Conservation (phyloP, 2,888 invertebrate species). For the Agelastica alni region DNA sequence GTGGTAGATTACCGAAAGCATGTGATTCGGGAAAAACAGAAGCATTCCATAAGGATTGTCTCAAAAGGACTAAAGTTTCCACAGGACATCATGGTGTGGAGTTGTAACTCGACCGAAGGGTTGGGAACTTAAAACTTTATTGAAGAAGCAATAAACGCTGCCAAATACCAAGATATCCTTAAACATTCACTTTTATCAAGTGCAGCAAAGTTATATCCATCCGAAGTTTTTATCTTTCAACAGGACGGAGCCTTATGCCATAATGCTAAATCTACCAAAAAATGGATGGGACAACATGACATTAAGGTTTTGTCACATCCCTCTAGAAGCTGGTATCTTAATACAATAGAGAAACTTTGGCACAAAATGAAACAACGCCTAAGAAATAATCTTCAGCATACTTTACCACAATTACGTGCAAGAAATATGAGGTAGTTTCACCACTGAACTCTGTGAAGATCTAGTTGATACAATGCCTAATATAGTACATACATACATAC, state of each 20-base stretch:
- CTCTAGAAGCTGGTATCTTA: background rate
- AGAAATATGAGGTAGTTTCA: background rate
- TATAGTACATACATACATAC: too few species aligned
- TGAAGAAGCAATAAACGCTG: background rate
- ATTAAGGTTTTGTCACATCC: too few species aligned
- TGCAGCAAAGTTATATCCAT: background rate
- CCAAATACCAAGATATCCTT: slow-evolving; percentile 3
- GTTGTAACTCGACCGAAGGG: background rate
- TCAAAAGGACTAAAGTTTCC: slow-evolving; percentile 8
- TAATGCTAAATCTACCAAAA: too few species aligned
- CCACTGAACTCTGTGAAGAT: background rate
- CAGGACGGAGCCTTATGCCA: too few species aligned
- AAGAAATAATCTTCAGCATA: background rate
- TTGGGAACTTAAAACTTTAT: background rate
- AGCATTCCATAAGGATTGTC: background rate
- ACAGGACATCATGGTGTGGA: background rate
- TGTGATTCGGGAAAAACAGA: background rate
- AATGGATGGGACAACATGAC: too few species aligned
- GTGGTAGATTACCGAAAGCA: background rate
- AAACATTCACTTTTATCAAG: background rate
- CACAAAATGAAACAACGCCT: background rate
- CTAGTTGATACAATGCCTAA: background rate
- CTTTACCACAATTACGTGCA: background rate
- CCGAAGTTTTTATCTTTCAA: too few species aligned
- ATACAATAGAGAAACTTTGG: background rate